phyloP scores from a whole-genome alignment of 2,797 vertebrate genomes.

The Acanthurus leucopareius region DNA sequence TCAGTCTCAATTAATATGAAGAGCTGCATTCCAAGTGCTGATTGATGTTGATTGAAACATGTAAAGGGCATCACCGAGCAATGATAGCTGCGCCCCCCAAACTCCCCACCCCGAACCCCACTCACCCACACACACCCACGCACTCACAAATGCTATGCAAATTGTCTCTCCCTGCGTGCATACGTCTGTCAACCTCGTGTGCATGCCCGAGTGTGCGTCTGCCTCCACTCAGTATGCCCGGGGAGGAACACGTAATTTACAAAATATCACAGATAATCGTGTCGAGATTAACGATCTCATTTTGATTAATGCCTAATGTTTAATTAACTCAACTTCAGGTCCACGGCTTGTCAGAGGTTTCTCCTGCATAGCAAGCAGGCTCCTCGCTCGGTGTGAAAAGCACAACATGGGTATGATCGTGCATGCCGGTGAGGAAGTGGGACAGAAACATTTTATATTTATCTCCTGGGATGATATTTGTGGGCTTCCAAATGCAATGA shows the following conservation, averaged over 20 bases:
- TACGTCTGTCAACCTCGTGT: background rate
- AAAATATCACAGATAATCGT: constrained; percentile 80
- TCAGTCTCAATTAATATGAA: constrained; percentile 71
- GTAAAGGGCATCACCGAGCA: constrained; percentile 82
- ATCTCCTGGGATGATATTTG: constrained; percentile 74
- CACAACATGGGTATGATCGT: constrained; percentile 4
- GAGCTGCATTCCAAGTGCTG: constrained; percentile 67
- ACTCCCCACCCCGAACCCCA: background rate
- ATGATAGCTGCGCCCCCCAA: constrained; percentile 18
- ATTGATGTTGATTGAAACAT: constrained; percentile 85
- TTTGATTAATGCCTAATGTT: constrained; percentile 83
- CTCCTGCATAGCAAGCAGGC: constrained; percentile 73
- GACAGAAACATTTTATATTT: constrained; percentile 66
- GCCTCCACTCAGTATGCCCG: constrained; percentile 46
- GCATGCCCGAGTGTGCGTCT: constrained; percentile 7
- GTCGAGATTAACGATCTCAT: constrained; percentile 79
- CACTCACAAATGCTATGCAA: constrained; percentile 18
- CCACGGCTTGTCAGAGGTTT: constrained; percentile 48
- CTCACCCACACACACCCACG: background rate
- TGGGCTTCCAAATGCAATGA: constrained; percentile 56
- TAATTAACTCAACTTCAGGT: constrained; percentile 82
- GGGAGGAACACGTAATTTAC: constrained; percentile 70
- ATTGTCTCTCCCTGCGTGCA: constrained; percentile 11
- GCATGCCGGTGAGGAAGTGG: constrained; percentile 50
- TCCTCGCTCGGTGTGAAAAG: constrained; percentile 49